These are phyloP conservation scores for Naso thynnoides DNA, from an alignment of 2,797 vertebrate species.

Conservation along the genomic window DNA sequence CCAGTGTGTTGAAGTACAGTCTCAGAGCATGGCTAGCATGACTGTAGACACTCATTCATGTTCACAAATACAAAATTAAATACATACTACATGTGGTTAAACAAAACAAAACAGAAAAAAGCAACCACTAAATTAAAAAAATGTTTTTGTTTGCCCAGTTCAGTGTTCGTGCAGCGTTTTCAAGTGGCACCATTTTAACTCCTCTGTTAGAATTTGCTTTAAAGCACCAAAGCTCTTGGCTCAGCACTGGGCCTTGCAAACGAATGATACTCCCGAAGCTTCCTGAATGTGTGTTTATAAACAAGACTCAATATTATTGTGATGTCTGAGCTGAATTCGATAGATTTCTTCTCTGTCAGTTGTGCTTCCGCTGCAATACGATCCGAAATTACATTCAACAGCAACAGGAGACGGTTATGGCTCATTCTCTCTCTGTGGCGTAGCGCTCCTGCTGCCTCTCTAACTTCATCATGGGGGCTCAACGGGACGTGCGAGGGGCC, in stretches of 20 bases:
- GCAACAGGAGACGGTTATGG: constrained; percentile 77
- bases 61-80: background rate
- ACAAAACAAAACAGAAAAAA: too few species aligned
- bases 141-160: background rate
- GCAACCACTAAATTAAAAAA: background rate
- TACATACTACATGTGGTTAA: background rate
- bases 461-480: constrained; percentile 83
- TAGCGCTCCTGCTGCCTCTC: constrained; percentile 62
- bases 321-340: constrained; percentile 83
- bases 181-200: constrained; percentile 17
- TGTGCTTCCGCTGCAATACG: constrained; percentile 79
- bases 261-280: constrained; percentile 69
- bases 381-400: constrained; percentile 81
- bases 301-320: constrained; percentile 85
- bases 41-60: background rate
- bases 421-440: constrained; percentile 54
- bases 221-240: constrained; percentile 1
- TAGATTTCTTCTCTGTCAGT: constrained; percentile 81
- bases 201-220: constrained; percentile 18
- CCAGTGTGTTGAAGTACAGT: background rate
- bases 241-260: constrained; percentile 46
- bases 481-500: constrained; percentile 66
- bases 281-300: constrained; percentile 81
- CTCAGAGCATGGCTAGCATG: background rate
- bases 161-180: constrained; percentile 8